Evolutionary conservation across 2,113 vertebrate genomes (phyloP).

Genomic region (Romanogobio albipinnatus): DNA sequence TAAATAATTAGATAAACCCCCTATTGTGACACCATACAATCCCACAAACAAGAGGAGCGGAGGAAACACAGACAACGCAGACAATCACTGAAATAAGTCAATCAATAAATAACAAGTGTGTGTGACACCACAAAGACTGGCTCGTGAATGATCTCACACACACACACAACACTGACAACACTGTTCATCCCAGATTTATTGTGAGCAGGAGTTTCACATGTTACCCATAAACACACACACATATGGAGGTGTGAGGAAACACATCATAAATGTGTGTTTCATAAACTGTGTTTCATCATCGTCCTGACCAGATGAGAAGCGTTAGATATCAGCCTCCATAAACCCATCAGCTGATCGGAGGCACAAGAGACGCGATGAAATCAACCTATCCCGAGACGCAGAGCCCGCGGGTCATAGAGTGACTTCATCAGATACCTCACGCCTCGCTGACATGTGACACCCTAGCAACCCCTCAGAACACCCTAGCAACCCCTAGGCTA

Average conservation of each 20-base stretch:
- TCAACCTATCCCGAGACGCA: constrained; percentile 82
- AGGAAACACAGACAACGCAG: too few species aligned
- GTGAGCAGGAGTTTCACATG: not conserved
- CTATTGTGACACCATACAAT: too few species aligned
- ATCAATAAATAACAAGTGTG: not conserved
- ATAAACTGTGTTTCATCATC: not conserved
- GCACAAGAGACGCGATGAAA: constrained; percentile 81
- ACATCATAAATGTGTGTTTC: not conserved
- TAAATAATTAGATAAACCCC: not conserved
- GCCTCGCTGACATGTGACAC: constrained; percentile 60
- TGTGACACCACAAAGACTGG: not conserved
- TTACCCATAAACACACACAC: not conserved
- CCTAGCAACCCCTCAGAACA: not conserved
- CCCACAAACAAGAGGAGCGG: too few species aligned
- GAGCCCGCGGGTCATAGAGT: constrained; percentile 78
- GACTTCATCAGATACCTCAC: constrained; percentile 83
- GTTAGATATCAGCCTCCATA: not conserved
- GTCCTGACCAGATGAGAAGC: not conserved
- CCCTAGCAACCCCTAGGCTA: too few species aligned
- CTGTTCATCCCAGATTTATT: too few species aligned
- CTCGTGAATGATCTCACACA: not conserved
- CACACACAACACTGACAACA: not conserved
- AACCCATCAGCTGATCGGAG: constrained; percentile 14
- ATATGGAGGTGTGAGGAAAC: not conserved
- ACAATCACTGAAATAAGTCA: not conserved